Evolutionary conservation across 2,888 invertebrate genomes (phyloP).

Genomic region (Nebria brevicollis): DNA sequence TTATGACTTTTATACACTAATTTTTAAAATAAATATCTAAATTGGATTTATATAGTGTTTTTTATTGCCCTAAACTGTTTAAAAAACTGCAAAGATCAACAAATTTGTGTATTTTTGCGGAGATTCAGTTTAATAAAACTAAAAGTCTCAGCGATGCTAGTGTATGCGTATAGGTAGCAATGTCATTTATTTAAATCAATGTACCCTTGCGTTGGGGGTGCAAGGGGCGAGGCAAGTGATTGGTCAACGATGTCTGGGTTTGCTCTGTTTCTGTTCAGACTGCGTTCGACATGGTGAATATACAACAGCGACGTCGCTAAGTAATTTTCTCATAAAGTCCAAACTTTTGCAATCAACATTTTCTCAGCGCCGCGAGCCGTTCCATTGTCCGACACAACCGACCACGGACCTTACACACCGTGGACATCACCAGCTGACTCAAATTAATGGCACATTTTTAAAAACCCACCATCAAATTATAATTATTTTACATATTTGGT

Average conservation of each 20-base stretch:
- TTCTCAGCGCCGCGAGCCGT: conserved; percentile 35
- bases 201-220: conserved; percentile 5
- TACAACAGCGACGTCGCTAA: conserved; percentile 23
- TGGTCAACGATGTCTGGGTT: not conserved
- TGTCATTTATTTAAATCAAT: conserved; percentile 35
- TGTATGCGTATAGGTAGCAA: not conserved
- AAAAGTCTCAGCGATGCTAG: too few relatives aligned
- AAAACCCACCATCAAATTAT: too few relatives aligned
- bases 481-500: too few relatives aligned
- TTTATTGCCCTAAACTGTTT: too few relatives aligned
- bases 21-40: too few relatives aligned
- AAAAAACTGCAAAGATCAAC: too few relatives aligned
- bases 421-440: not conserved
- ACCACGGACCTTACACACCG: not conserved
- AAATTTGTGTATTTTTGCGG: too few relatives aligned
- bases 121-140: too few relatives aligned
- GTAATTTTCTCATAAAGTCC: conserved; percentile 47
- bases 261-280: not conserved
- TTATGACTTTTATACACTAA: too few relatives aligned
- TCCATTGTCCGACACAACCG: conserved; percentile 18
- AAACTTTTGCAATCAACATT: conserved; percentile 47
- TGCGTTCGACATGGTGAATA: conserved; percentile 8
- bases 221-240: not conserved
- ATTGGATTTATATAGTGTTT: too few relatives aligned
- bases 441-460: too few relatives aligned